Evolutionary conservation across 37 sponge, comb jelly and placozoan species (phyloP).

Genomic region (Ephydatia muelleri): DNA sequence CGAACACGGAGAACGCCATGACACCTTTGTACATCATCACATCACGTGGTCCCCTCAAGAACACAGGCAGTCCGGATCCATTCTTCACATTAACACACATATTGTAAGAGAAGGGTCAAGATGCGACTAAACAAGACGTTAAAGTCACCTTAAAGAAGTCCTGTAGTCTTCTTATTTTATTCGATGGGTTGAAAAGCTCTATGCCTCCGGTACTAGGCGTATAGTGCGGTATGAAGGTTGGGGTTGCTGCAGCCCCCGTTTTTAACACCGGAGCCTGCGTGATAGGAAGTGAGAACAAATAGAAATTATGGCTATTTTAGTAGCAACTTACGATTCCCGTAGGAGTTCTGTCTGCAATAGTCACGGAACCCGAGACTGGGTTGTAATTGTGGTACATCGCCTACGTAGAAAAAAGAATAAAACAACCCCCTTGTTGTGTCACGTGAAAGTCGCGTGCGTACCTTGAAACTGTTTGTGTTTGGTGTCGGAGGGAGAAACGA

Average conservation of each 20-base stretch:
- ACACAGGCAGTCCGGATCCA: conserved; percentile 23
- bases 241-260: neutral
- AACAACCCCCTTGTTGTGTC: neutral
- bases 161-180: conserved; percentile 23
- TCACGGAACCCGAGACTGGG: conserved; percentile 17
- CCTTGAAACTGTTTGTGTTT: too few species aligned
- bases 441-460: too few species aligned
- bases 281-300: neutral
- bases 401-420: neutral
- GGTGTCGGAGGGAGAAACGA: too few species aligned
- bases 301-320: neutral
- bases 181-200: conserved; percentile 1
- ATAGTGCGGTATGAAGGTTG: conserved; percentile 39
- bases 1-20: conserved; percentile 35
- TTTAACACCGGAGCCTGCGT: neutral
- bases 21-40: conserved; percentile 35
- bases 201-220: conserved; percentile 6
- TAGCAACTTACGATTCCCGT: neutral
- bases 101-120: too few species aligned
- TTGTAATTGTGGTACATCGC: conserved; percentile 42
- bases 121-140: neutral
- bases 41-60: conserved; percentile 41
- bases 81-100: neutral
- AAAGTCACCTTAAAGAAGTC: conserved; percentile 31
- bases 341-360: conserved; percentile 1